Conservation (phyloP, 2,888 invertebrate genomes). For the Diachrysia chrysitis region DNA sequence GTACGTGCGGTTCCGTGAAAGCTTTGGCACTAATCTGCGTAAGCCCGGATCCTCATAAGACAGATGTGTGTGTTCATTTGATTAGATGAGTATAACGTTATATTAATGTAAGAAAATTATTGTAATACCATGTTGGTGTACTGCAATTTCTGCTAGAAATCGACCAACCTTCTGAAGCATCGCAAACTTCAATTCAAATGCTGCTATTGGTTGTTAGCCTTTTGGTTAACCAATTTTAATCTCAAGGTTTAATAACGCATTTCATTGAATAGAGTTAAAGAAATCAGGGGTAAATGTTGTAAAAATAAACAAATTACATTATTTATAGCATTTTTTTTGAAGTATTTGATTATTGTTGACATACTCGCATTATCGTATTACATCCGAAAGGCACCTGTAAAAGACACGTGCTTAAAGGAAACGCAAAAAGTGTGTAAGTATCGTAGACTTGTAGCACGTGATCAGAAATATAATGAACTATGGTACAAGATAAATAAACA, state of each 20-base stretch:
- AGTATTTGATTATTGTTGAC: neutral
- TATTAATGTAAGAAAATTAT: neutral
- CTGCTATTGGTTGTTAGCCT: no score
- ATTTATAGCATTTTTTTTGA: no score
- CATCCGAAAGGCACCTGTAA: neutral
- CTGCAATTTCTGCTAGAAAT: no score
- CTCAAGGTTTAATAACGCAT: no score
- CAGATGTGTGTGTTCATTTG: conserved; percentile 4
- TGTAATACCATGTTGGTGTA: neutral
- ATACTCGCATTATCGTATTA: neutral
- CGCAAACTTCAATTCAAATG: no score
- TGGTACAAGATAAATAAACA: neutral
- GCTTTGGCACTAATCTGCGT: conserved; percentile 8
- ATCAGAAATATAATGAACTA: neutral
- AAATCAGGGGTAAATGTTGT: no score
- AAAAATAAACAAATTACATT: neutral
- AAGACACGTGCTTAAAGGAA: neutral
- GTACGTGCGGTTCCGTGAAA: neutral
- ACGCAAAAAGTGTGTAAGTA: neutral
- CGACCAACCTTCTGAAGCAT: no score
- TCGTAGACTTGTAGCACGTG: neutral
- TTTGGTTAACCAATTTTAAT: no score
- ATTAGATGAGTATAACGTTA: neutral
- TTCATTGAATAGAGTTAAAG: no score
- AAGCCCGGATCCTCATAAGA: conserved; percentile 7